Evolutionary conservation across 2,113 vertebrate genomes (phyloP).

Genomic region (Actinemys pallida): DNA sequence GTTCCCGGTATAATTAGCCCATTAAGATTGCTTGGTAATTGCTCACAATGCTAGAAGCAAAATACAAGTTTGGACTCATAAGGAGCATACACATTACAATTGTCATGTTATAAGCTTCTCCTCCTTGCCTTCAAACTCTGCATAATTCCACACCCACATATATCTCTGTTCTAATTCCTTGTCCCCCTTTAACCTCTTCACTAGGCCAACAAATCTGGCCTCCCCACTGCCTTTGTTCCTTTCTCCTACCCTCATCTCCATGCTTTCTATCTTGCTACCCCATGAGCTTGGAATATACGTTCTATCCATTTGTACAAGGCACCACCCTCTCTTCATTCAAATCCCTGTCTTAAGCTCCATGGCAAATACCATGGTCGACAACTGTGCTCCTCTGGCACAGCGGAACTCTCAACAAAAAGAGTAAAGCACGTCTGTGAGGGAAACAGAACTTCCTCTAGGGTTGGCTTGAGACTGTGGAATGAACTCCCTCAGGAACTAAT

Average conservation of each 20-base stretch:
- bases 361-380: too few relatives aligned
- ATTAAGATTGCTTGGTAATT: constrained; percentile 5
- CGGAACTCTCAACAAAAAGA: too few relatives aligned
- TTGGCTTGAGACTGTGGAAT: too few relatives aligned
- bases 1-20: neutral
- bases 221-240: neutral
- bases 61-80: constrained; percentile 44
- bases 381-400: too few relatives aligned
- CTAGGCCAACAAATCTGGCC: neutral
- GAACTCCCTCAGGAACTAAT: too few relatives aligned
- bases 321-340: neutral
- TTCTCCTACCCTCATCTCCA: neutral
- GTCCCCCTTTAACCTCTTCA: neutral
- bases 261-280: neutral
- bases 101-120: neutral
- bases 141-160: neutral
- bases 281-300: neutral
- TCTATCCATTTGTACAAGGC: neutral
- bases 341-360: neutral
- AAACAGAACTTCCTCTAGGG: too few relatives aligned
- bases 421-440: too few relatives aligned
- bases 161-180: neutral
- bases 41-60: constrained; percentile 35
- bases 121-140: constrained; percentile 7
- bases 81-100: neutral